Conservation (phyloP, 2,888 invertebrate species). For the Spodoptera picta region DNA sequence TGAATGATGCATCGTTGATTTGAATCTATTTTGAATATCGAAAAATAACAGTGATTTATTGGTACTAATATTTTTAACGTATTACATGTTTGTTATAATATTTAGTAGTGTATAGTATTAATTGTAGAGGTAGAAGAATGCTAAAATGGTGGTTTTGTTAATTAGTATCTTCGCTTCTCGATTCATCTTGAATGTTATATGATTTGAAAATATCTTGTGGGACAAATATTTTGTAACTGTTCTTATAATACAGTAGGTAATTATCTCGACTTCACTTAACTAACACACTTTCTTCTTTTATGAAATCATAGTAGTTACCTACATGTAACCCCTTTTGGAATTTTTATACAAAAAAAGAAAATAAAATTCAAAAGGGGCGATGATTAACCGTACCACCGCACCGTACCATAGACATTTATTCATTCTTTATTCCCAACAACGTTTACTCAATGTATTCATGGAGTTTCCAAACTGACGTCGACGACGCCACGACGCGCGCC, state of each 20-base stretch:
- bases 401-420: slow-evolving; percentile 70
- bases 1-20: slow-evolving; percentile 73
- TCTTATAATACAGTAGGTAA: no score
- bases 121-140: no score
- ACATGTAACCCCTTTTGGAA: background rate
- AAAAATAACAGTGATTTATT: slow-evolving; percentile 34
- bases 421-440: slow-evolving; percentile 80
- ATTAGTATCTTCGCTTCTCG: no score
- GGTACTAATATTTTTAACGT: slow-evolving; percentile 2
- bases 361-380: slow-evolving; percentile 72
- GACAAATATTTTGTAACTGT: no score
- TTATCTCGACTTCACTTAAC: no score
- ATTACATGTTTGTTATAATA: background rate
- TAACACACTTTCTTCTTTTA: no score
- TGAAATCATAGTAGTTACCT: background rate
- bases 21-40: slow-evolving; percentile 42
- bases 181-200: no score
- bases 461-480: slow-evolving; percentile 48
- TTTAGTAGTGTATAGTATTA: no score
- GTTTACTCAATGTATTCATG: slow-evolving; percentile 82
- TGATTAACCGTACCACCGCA: slow-evolving; percentile 73
- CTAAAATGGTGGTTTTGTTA: no score
- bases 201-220: no score
- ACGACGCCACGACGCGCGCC: no score
- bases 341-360: slow-evolving; percentile 54